phyloP scores from a whole-genome alignment of 2,888 invertebrate genomes.

The Dione vanillae region DNA sequence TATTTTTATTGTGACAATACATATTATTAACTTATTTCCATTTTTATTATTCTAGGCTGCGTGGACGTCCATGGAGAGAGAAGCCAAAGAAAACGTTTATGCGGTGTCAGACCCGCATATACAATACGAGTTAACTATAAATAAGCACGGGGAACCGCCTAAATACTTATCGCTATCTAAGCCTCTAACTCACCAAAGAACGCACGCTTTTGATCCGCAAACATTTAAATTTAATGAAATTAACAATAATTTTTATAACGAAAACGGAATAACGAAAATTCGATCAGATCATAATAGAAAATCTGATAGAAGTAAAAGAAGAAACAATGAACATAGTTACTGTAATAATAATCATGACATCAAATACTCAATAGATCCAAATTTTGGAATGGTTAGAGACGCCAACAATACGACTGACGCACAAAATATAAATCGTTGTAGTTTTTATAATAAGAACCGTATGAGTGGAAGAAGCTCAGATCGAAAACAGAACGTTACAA shows the following conservation, averaged over 20 bases:
- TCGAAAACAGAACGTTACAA: slow-evolving; percentile 51
- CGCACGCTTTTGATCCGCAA: slow-evolving; percentile 73
- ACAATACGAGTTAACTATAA: slow-evolving; percentile 83
- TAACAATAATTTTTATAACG: slow-evolving; percentile 64
- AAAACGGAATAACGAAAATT: slow-evolving; percentile 66
- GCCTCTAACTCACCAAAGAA: slow-evolving; percentile 81
- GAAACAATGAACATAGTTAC: slow-evolving; percentile 58
- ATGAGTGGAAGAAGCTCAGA: slow-evolving; percentile 70
- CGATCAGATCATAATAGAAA: slow-evolving; percentile 67
- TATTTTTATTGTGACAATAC: not conserved
- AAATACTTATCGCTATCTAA: slow-evolving; percentile 81
- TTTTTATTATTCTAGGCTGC: slow-evolving; percentile 66
- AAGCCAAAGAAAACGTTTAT: slow-evolving; percentile 84
- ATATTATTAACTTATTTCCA: slow-evolving; percentile 11
- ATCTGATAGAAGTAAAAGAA: slow-evolving; percentile 66
- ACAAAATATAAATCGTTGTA: slow-evolving; percentile 55
- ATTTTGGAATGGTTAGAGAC: slow-evolving; percentile 63
- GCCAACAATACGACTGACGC: slow-evolving; percentile 50
- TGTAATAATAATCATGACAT: slow-evolving; percentile 74
- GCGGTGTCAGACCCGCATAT: slow-evolving; percentile 82
- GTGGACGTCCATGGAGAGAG: slow-evolving; percentile 78
- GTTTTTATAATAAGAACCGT: slow-evolving; percentile 58
- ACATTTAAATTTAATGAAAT: slow-evolving; percentile 64
- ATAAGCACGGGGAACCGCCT: slow-evolving; percentile 81
- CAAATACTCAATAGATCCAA: slow-evolving; percentile 73